phyloP scores from a whole-genome alignment of 2,113 vertebrate species.

The Microtus richardsoni region DNA sequence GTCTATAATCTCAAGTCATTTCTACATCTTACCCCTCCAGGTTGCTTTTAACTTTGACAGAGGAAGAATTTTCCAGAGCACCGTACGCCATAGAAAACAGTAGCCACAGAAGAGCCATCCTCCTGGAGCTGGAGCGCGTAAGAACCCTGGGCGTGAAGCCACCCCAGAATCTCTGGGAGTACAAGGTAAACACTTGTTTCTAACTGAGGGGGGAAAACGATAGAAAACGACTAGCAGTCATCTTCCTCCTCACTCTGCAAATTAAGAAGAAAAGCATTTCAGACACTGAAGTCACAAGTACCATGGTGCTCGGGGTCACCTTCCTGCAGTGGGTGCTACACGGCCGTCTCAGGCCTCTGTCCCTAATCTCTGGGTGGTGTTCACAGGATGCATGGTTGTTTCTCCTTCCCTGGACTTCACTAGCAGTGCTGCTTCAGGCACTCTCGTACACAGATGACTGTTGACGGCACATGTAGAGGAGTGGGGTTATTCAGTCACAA shows the following conservation, averaged over 20 bases:
- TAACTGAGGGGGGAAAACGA: no score
- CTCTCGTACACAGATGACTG: neutral
- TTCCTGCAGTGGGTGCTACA: neutral
- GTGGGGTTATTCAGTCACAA: neutral
- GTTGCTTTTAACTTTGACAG: conserved; percentile 91
- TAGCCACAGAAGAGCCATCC: conserved; percentile 91
- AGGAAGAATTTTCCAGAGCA: conserved; percentile 91
- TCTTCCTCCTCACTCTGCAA: neutral
- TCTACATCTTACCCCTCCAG: conserved; percentile 77
- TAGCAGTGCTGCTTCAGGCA: neutral
- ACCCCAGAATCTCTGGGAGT: conserved; percentile 97
- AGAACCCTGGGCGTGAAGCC: conserved; percentile 92
- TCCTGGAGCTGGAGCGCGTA: conserved; percentile 91
- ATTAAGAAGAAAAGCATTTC: neutral
- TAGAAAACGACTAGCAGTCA: neutral
- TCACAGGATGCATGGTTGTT: neutral
- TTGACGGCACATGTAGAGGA: neutral
- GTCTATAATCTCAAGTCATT: neutral
- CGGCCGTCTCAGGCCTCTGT: neutral
- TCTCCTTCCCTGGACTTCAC: neutral
- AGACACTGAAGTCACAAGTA: neutral
- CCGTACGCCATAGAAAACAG: conserved; percentile 91
- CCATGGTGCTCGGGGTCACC: no score
- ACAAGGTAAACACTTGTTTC: conserved; percentile 89
- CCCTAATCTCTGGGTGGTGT: accelerated